Conservation (phyloP, 2,888 invertebrate species). For the Lapara coniferarum region DNA sequence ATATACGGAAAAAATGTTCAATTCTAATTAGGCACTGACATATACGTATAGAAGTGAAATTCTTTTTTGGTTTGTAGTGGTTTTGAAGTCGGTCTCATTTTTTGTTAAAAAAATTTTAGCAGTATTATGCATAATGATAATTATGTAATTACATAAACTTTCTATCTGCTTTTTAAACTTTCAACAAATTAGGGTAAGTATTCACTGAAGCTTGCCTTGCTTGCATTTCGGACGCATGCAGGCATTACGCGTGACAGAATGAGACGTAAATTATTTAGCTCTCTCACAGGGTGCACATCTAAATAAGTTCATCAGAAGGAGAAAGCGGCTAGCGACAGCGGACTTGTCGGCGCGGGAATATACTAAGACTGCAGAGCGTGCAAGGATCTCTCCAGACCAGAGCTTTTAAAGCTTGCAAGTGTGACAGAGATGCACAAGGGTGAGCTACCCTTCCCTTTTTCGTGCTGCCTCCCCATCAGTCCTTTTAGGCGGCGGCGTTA, state of each 20-base stretch:
- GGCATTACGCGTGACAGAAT: constrained; percentile 32
- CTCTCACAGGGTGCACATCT: constrained; percentile 28
- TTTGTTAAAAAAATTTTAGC: too few species aligned
- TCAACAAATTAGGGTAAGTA: too few species aligned
- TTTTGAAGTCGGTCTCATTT: too few species aligned
- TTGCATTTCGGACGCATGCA: background rate
- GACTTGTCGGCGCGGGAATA: constrained; percentile 76
- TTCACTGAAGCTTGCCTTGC: too few species aligned
- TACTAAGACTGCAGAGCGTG: constrained; percentile 67
- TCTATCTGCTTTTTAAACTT: too few species aligned
- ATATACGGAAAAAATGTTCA: too few species aligned
- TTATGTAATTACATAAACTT: too few species aligned
- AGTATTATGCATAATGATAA: too few species aligned
- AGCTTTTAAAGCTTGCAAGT: constrained; percentile 72
- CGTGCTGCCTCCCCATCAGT: constrained; percentile 46
- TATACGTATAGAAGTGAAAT: too few species aligned
- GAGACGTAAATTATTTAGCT: constrained; percentile 38
- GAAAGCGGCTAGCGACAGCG: constrained; percentile 83
- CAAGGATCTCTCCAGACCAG: constrained; percentile 47
- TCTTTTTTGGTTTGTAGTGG: too few species aligned
- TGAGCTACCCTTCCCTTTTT: constrained; percentile 50
- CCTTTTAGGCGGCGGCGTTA: constrained; percentile 51
- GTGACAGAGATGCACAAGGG: constrained; percentile 60
- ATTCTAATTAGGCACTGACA: too few species aligned
- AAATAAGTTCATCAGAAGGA: constrained; percentile 71